phyloP scores from a whole-genome alignment of 1,140 invertebrate genomes.

The Camponotus vicinus region DNA sequence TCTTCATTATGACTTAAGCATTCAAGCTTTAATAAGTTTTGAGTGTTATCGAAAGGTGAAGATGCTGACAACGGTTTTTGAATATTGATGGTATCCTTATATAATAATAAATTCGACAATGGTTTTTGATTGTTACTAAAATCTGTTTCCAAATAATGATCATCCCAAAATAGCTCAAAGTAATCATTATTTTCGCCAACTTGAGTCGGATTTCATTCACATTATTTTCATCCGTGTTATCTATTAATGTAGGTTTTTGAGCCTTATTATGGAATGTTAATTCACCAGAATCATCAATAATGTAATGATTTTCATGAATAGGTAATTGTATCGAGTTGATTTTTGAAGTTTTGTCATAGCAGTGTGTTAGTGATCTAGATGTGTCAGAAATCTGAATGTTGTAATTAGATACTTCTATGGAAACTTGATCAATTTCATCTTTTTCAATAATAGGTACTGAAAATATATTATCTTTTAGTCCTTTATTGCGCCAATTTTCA shows the following conservation, averaged over 20 bases:
- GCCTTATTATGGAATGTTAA: background rate
- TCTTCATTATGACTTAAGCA: background rate
- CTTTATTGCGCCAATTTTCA: background rate
- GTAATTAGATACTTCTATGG: background rate
- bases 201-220: background rate
- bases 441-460: background rate
- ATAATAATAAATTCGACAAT: background rate
- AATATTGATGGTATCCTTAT: background rate
- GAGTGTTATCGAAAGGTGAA: background rate
- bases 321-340: background rate
- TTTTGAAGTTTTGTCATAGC: background rate
- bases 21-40: background rate
- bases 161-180: background rate
- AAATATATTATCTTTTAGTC: background rate
- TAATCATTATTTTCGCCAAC: background rate
- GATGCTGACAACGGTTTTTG: background rate
- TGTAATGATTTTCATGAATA: slow-evolving; percentile 2
- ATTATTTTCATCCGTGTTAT: background rate
- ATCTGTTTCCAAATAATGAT: background rate
- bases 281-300: background rate
- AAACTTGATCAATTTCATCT: slow-evolving; percentile 6
- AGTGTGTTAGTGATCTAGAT: background rate
- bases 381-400: slow-evolving; percentile 6
- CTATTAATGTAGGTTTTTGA: background rate
- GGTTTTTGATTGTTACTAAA: background rate